Conservation (phyloP, 2,113 vertebrate species). For the Elachura formosa region DNA sequence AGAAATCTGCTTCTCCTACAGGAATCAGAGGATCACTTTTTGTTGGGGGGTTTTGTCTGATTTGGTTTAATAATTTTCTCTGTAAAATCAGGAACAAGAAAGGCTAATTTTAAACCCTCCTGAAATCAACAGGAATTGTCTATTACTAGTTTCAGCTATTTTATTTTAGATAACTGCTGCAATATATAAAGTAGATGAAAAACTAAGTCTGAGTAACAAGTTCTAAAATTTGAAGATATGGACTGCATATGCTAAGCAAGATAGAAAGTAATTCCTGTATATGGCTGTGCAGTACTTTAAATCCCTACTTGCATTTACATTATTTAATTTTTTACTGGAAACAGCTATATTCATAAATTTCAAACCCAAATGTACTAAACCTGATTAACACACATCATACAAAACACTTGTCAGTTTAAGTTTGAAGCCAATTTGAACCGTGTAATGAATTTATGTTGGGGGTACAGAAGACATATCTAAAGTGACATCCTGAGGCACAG, state of each 20-base stretch:
- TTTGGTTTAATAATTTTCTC: not conserved
- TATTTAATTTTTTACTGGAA: not conserved
- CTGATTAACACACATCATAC: not conserved
- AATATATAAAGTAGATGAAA: not conserved
- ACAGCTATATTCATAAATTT: not conserved
- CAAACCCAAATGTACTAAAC: not conserved
- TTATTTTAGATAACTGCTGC: not conserved
- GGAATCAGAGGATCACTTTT: not conserved
- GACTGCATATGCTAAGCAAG: not conserved
- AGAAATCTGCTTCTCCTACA: not conserved
- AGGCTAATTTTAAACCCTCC: not conserved
- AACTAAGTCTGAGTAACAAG: not conserved
- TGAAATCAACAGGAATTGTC: not conserved
- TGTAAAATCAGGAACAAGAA: not conserved
- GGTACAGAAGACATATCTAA: slow-evolving; percentile 53
- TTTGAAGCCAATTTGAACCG: not conserved
- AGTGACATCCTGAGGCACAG: slow-evolving; percentile 48
- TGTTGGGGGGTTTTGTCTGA: not conserved
- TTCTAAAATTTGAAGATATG: not conserved
- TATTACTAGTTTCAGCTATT: not conserved
- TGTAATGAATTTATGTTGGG: slow-evolving; percentile 46
- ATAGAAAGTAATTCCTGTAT: not conserved
- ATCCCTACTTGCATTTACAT: not conserved
- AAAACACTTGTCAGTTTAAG: slow-evolving; percentile 25
- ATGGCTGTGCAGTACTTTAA: not conserved